These are phyloP conservation scores for Mionectes olivaceus DNA, from an alignment of 2,797 vertebrate species.

Conservation along the genomic window DNA sequence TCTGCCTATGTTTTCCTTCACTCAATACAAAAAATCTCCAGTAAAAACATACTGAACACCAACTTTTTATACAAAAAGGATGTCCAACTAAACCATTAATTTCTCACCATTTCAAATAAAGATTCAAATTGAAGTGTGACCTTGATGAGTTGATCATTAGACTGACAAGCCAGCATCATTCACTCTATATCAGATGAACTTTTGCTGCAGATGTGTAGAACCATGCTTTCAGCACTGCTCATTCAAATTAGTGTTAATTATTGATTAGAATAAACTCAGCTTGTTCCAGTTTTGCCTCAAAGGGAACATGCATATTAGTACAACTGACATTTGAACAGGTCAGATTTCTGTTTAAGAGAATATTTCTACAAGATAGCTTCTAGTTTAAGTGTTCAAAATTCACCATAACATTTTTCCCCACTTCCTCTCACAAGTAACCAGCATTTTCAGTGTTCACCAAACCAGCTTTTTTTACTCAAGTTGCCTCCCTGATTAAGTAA, in stretches of 20 bases:
- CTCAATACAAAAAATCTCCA: not conserved
- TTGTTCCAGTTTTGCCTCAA: not conserved
- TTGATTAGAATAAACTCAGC: conserved; percentile 19
- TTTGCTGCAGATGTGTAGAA: not conserved
- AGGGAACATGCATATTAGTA: not conserved
- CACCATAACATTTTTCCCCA: not conserved
- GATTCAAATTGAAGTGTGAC: not conserved
- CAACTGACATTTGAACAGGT: not conserved
- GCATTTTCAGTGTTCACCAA: not conserved
- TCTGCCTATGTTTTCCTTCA: not conserved
- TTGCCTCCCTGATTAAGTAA: not conserved
- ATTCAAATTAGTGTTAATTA: conserved; percentile 13
- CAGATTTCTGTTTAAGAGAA: not conserved
- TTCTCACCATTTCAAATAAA: not conserved
- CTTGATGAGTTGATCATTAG: not conserved
- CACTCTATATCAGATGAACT: not conserved
- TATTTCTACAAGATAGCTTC: not conserved
- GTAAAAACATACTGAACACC: not conserved
- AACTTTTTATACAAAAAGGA: not conserved
- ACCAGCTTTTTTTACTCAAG: not conserved
- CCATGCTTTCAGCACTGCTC: not conserved
- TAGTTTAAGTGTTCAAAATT: not conserved
- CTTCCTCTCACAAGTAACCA: not conserved
- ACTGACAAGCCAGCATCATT: not conserved
- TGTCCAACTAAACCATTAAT: not conserved